phyloP scores from a whole-genome alignment of 53 echinoderm and acorn worm species.

The Antedon mediterranea region DNA sequence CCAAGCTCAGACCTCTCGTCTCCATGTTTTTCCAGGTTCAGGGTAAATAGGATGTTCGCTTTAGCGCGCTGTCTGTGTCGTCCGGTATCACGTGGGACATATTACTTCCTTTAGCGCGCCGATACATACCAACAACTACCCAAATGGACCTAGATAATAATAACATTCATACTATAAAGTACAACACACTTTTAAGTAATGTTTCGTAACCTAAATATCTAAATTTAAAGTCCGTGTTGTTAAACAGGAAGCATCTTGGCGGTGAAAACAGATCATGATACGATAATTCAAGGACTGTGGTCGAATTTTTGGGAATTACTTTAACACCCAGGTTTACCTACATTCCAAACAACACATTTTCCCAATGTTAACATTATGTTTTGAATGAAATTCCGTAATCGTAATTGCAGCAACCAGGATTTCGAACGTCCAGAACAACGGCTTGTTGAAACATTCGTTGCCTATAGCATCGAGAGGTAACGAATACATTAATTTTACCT shows the following conservation, averaged over 20 bases:
- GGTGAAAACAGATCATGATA: neutral
- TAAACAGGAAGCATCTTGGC: neutral
- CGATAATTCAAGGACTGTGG: neutral
- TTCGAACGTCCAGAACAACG: too few species aligned
- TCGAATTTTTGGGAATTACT: neutral
- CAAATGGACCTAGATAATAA: neutral
- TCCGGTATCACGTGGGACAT: neutral
- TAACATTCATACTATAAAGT: neutral
- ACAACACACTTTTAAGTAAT: neutral
- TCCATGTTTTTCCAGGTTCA: neutral
- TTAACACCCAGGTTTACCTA: neutral
- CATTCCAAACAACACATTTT: too few species aligned
- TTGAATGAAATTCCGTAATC: too few species aligned
- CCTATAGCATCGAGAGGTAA: too few species aligned
- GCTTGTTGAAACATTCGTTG: too few species aligned
- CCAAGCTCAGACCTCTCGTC: neutral
- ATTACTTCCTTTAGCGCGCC: neutral
- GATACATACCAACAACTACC: neutral
- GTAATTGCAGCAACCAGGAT: too few species aligned
- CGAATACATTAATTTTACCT: too few species aligned
- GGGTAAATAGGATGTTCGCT: neutral
- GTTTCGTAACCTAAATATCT: neutral
- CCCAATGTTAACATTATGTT: too few species aligned
- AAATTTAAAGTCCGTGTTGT: neutral
- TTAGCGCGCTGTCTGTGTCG: neutral